Conservation (phyloP, 1,140 invertebrate species). For the Trypoxylus dichotomus region DNA sequence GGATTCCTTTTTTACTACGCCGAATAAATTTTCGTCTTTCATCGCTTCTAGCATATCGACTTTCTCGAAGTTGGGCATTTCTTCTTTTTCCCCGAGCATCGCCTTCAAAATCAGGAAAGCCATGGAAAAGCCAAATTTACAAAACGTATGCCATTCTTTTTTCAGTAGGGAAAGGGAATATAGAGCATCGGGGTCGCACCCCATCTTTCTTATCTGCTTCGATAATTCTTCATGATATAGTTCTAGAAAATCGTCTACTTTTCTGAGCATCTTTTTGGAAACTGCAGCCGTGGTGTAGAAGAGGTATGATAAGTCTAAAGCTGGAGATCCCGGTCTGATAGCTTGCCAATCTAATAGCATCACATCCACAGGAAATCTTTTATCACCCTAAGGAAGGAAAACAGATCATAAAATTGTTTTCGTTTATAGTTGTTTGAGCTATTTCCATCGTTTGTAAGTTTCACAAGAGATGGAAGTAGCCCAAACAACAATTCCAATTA, state of each 20-base stretch:
- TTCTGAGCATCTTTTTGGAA: conserved; percentile 50
- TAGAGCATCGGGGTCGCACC: conserved; percentile 52
- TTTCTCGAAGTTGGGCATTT: background rate
- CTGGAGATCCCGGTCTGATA: conserved; percentile 59
- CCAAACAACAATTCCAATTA: no score
- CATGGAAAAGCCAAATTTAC: conserved; percentile 47
- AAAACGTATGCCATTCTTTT: conserved; percentile 49
- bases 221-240: conserved; percentile 59
- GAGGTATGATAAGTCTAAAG: conserved; percentile 61
- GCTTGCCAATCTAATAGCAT: conserved; percentile 62
- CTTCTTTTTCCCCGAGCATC: conserved; percentile 30
- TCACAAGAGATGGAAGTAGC: no score
- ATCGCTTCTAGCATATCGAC: no score
- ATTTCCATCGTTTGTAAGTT: no score
- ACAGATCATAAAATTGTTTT: no score
- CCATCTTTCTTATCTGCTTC: conserved; percentile 51
- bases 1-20: no score
- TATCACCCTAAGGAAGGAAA: background rate
- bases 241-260: conserved; percentile 55
- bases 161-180: conserved; percentile 54
- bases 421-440: no score
- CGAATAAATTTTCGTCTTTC: no score
- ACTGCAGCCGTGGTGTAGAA: conserved; percentile 59
- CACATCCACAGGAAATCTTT: conserved; percentile 49
- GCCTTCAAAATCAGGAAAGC: conserved; percentile 48